These are phyloP conservation scores for Phaedon cochleariae DNA, from an alignment of 2,888 invertebrate species.

Conservation along the genomic window DNA sequence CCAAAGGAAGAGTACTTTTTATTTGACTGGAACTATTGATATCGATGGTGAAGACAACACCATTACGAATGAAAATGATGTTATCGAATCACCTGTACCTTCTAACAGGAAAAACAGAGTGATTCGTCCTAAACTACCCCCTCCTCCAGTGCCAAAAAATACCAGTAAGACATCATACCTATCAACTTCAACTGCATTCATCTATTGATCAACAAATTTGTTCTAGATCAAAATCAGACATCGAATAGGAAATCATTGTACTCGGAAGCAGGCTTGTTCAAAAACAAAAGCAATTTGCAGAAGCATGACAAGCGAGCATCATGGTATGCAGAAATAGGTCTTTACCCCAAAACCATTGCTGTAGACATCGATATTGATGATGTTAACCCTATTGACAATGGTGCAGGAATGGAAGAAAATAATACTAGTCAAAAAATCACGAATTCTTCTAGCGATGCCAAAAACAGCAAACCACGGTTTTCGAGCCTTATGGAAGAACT, in stretches of 20 bases:
- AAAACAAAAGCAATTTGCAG: conserved; percentile 56
- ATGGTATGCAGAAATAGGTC: conserved; percentile 76
- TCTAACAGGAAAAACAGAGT: conserved; percentile 40
- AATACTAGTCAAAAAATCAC: background rate
- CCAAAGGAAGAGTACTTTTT: conserved; percentile 73
- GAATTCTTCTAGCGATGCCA: background rate
- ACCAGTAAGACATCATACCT: conserved; percentile 27
- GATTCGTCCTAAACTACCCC: conserved; percentile 56
- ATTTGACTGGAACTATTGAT: conserved; percentile 73
- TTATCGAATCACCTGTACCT: background rate
- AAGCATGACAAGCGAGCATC: conserved; percentile 67
- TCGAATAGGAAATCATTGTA: conserved; percentile 39
- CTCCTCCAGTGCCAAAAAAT: conserved; percentile 55
- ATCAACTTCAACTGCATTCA: too few species aligned
- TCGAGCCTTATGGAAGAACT: conserved; percentile 29
- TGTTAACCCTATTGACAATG: background rate
- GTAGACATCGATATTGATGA: background rate
- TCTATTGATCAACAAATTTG: background rate
- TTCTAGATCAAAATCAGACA: conserved; percentile 15
- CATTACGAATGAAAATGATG: conserved; percentile 31
- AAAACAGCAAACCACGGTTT: conserved; percentile 12
- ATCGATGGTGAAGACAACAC: conserved; percentile 60
- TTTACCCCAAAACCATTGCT: conserved; percentile 59
- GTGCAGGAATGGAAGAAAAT: background rate
- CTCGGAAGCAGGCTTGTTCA: conserved; percentile 44